Conservation (phyloP, 1,140 invertebrate genomes). For the Asbolus verrucosus region DNA sequence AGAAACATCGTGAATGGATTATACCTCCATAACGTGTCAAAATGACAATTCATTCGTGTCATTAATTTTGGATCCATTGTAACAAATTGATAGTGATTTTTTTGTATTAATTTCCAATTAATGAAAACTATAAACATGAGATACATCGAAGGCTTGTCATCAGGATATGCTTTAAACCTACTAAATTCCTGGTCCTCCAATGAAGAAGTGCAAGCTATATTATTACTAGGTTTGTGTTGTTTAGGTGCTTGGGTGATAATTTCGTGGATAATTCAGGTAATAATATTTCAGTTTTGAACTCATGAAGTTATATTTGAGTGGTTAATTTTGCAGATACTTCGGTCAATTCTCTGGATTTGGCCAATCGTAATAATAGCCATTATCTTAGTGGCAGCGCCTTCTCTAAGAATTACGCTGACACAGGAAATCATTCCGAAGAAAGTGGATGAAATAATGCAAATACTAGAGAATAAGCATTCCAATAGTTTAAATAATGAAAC, state of each 20-base stretch:
- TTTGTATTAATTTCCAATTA: neutral
- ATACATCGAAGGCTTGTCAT: neutral
- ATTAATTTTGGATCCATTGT: neutral
- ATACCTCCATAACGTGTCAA: no score
- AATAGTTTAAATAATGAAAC: neutral
- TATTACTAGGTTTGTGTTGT: conserved; percentile 43
- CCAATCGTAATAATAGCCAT: neutral
- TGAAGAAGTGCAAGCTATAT: conserved; percentile 43
- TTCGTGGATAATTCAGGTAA: conserved; percentile 47
- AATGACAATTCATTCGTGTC: no score
- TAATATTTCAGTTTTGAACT: neutral
- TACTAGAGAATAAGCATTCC: neutral
- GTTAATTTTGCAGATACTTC: neutral
- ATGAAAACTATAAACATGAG: neutral
- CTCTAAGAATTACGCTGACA: neutral
- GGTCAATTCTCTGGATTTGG: conserved; percentile 21
- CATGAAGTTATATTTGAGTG: neutral
- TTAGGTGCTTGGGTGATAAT: conserved; percentile 47
- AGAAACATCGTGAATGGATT: no score
- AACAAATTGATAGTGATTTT: no score
- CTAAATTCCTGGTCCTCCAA: neutral
- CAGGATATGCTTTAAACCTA: neutral
- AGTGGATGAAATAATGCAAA: neutral
- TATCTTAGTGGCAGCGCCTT: conserved; percentile 1
- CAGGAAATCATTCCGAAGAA: conserved; percentile 10